A percentile compares a stretch with the other conserved stretches of the same genome.
Conservation (phyloP, 1,140 invertebrate species). For the Trypoxylus dichotomus region DNA sequence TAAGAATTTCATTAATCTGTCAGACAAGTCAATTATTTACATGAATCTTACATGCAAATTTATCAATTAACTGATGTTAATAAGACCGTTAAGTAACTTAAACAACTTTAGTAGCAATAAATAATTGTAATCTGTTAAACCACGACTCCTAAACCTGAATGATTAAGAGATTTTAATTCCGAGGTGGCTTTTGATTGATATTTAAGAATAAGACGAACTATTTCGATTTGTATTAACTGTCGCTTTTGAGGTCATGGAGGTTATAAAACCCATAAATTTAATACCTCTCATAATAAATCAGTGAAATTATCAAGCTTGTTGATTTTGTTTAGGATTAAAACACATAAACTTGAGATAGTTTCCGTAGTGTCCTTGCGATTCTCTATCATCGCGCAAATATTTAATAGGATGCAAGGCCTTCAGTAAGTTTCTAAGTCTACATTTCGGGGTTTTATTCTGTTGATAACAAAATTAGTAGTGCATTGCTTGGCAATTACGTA, state of each 20-base stretch:
- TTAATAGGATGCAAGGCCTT: too few species aligned
- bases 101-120: not conserved
- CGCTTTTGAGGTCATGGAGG: not conserved
- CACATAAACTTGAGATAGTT: too few species aligned
- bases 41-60: not conserved
- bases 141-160: not conserved
- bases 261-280: not conserved
- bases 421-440: too few species aligned
- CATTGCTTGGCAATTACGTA: too few species aligned
- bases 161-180: not conserved
- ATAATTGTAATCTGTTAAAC: not conserved
- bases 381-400: too few species aligned
- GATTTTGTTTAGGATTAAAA: too few species aligned
- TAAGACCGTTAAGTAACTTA: not conserved
- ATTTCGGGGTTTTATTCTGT: too few species aligned
- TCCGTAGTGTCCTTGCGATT: too few species aligned
- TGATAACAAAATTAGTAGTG: too few species aligned
- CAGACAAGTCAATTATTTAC: not conserved
- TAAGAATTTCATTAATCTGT: not conserved
- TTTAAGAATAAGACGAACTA: not conserved
- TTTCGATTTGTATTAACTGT: not conserved
- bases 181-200: not conserved
- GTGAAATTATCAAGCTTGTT: not conserved
- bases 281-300: not conserved
- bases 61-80: not conserved